Conservation (phyloP, 2,888 invertebrate genomes). For the Euzophera pinguis region DNA sequence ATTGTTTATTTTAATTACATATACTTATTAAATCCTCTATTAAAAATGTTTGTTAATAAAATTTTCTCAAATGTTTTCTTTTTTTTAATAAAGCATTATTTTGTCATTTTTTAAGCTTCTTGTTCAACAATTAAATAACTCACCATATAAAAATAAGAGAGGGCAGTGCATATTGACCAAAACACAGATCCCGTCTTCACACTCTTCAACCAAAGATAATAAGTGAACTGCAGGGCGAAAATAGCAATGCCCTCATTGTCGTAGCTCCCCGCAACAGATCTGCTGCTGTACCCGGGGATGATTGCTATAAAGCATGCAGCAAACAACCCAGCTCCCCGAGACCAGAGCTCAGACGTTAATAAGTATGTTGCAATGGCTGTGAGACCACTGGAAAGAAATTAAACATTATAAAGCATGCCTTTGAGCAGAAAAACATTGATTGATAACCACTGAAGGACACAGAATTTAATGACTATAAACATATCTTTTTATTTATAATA, state of each 20-base stretch:
- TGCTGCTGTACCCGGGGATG: conserved; percentile 98
- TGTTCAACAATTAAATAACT: conserved; percentile 39
- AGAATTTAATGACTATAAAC: too few species aligned
- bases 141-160: conserved; percentile 99
- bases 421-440: too few species aligned
- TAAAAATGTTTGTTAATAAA: too few species aligned
- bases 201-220: conserved; percentile 98
- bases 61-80: too few species aligned
- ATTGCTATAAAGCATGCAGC: conserved; percentile 99
- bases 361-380: conserved; percentile 99
- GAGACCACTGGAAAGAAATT: conserved; percentile 87
- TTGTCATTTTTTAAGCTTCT: too few species aligned
- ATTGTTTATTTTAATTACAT: too few species aligned
- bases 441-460: too few species aligned
- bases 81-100: too few species aligned
- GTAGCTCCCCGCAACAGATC: conserved; percentile 99
- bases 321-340: conserved; percentile 96
- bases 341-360: conserved; percentile 98
- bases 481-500: too few species aligned
- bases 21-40: too few species aligned
- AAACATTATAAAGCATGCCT: neutral
- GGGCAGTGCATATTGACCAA: conserved; percentile 95
- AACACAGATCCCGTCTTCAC: conserved; percentile 98
- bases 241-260: conserved; percentile 99
- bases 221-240: conserved; percentile 99